Evolutionary conservation across 2,113 vertebrate genomes (phyloP).

Genomic region (Austrofundulus limnaeus): DNA sequence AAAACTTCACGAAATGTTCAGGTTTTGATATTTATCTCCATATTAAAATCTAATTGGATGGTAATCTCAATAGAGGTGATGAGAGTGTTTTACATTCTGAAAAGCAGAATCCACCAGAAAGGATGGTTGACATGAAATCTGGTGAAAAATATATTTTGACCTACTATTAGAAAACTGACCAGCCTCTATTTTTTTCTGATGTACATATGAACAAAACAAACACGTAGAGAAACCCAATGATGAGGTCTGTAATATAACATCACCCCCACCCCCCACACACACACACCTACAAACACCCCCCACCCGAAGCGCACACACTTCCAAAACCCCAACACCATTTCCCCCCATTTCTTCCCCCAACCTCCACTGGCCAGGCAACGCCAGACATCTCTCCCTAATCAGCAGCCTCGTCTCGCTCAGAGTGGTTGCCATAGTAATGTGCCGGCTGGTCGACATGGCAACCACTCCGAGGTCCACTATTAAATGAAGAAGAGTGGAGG

Average conservation of each 20-base stretch:
- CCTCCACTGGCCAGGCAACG: conserved; percentile 79
- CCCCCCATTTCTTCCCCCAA: conserved; percentile 66
- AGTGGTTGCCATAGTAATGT: conserved; percentile 97
- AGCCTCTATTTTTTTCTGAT: conserved; percentile 34
- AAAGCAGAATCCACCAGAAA: conserved; percentile 18
- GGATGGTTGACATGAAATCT: conserved; percentile 21
- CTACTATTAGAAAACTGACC: conserved; percentile 40
- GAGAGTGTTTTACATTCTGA: conserved; percentile 21
- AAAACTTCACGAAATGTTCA: neutral
- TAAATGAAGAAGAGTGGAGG: conserved; percentile 88
- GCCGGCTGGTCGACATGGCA: conserved; percentile 99
- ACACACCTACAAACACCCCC: conserved; percentile 43
- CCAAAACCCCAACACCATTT: conserved; percentile 50
- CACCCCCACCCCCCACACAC: conserved; percentile 5
- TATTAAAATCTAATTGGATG: conserved; percentile 5
- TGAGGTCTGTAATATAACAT: conserved; percentile 66
- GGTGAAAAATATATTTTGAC: conserved; percentile 45
- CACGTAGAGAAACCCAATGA: conserved; percentile 55
- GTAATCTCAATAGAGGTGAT: neutral
- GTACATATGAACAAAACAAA: conserved; percentile 17
- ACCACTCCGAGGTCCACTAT: conserved; percentile 98
- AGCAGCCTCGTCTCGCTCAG: conserved; percentile 90
- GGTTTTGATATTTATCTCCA: neutral
- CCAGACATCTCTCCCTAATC: conserved; percentile 85
- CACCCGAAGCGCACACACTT: conserved; percentile 51